phyloP scores from a whole-genome alignment of 2,113 vertebrate species.

The Propithecus coquereli region DNA sequence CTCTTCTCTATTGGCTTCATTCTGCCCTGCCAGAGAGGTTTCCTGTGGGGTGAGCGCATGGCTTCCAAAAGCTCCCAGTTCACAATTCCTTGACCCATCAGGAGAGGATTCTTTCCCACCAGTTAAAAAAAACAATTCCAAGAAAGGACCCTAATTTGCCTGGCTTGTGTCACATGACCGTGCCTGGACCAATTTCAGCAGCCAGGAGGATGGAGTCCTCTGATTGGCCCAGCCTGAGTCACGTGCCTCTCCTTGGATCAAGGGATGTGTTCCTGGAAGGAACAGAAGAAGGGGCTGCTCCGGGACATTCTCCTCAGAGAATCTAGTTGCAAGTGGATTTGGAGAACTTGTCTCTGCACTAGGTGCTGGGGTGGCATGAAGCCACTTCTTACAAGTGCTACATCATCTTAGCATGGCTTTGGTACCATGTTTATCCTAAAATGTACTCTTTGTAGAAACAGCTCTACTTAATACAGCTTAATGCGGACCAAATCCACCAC shows the following conservation, averaged over 20 bases:
- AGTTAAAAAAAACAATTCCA: background rate
- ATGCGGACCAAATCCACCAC: constrained; percentile 73
- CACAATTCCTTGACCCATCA: background rate
- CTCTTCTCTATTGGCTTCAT: background rate
- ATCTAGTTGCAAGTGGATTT: background rate
- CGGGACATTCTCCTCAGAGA: background rate
- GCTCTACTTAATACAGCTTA: constrained; percentile 70
- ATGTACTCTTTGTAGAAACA: constrained; percentile 59
- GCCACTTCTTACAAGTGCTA: constrained; percentile 45
- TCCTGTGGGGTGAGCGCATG: background rate
- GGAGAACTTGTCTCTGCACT: background rate
- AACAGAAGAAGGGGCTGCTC: background rate
- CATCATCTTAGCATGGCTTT: background rate
- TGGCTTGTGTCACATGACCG: background rate
- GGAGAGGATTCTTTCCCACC: background rate
- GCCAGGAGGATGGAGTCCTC: background rate
- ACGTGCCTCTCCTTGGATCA: background rate
- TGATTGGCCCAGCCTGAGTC: background rate
- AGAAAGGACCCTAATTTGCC: background rate
- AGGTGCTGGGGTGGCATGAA: background rate
- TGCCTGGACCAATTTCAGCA: background rate
- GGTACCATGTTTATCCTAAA: constrained; percentile 68
- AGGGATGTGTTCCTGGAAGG: background rate
- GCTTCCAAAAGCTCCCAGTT: background rate
- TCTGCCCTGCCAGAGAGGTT: background rate